A percentile compares a stretch with the other conserved stretches of the same genome.
Evolutionary conservation across 2,888 invertebrate species (phyloP).

Genomic region (Ptychoptera contaminata): DNA sequence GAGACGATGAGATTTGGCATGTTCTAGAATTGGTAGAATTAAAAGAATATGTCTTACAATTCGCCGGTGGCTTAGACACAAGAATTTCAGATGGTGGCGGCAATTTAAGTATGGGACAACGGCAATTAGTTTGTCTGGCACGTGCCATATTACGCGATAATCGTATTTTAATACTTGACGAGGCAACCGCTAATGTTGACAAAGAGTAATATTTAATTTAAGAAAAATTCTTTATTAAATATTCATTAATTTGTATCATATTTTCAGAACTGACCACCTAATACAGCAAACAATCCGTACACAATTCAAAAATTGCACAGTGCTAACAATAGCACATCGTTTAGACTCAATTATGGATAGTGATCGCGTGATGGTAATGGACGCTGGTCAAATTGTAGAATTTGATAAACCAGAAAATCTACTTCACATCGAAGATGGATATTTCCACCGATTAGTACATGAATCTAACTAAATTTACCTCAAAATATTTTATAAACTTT

Average conservation of each 20-base stretch:
- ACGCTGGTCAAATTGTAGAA: conserved; percentile 57
- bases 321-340: conserved; percentile 81
- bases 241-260: conserved; percentile 5
- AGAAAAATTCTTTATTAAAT: neutral
- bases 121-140: conserved; percentile 76
- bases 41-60: conserved; percentile 47
- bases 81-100: conserved; percentile 59
- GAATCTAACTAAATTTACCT: conserved; percentile 21
- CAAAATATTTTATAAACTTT: no score
- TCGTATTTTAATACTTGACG: conserved; percentile 70
- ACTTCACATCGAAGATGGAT: conserved; percentile 36
- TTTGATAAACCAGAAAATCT: conserved; percentile 53
- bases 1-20: conserved; percentile 52
- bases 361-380: conserved; percentile 60
- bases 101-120: conserved; percentile 77
- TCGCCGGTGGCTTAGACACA: conserved; percentile 41
- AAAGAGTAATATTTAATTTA: conserved; percentile 43
- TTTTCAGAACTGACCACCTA: conserved; percentile 56
- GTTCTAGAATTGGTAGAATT: conserved; percentile 60
- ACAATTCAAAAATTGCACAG: conserved; percentile 68
- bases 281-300: conserved; percentile 71
- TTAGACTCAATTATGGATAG: conserved; percentile 82
- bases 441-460: conserved; percentile 42
- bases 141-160: conserved; percentile 66
- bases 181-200: conserved; percentile 86